Evolutionary conservation across 2,797 vertebrate genomes (phyloP).

Genomic region (Eupleurogrammus muticus): DNA sequence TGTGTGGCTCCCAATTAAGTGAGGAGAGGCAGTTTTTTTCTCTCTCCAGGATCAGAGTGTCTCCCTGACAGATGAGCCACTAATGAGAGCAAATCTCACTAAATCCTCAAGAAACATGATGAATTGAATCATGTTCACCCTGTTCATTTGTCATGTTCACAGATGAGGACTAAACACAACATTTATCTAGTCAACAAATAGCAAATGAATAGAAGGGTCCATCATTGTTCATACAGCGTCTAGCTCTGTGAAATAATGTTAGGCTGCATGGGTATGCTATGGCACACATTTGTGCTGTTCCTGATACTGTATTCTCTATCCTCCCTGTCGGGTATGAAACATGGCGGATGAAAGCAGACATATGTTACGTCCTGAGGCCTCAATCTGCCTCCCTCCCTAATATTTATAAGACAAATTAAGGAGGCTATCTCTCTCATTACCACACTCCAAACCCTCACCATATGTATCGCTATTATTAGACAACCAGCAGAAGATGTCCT

Average conservation of each 20-base stretch:
- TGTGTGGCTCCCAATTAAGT: slow-evolving; percentile 83
- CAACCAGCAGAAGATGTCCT: slow-evolving; percentile 80
- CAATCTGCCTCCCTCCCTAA: slow-evolving; percentile 83
- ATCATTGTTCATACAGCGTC: slow-evolving; percentile 59
- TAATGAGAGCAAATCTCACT: slow-evolving; percentile 82
- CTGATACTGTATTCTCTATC: slow-evolving; percentile 30
- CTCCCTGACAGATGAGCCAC: slow-evolving; percentile 81
- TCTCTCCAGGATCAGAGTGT: slow-evolving; percentile 78
- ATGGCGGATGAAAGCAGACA: slow-evolving; percentile 75
- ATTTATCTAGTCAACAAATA: slow-evolving; percentile 79
- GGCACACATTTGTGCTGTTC: slow-evolving; percentile 15
- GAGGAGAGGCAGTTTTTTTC: slow-evolving; percentile 74
- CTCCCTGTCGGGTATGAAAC: slow-evolving; percentile 50
- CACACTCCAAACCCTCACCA: slow-evolving; percentile 81
- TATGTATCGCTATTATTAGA: slow-evolving; percentile 86
- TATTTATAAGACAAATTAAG: slow-evolving; percentile 85
- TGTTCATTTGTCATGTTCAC: slow-evolving; percentile 76
- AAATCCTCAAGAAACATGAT: slow-evolving; percentile 81
- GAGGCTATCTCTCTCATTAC: slow-evolving; percentile 83
- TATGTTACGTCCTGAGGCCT: slow-evolving; percentile 84
- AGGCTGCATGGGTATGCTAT: slow-evolving; percentile 10
- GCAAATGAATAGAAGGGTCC: slow-evolving; percentile 71
- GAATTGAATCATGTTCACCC: slow-evolving; percentile 76
- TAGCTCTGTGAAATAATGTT: slow-evolving; percentile 40
- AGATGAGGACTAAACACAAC: slow-evolving; percentile 71